Evolutionary conservation across 2,113 vertebrate species (phyloP).

Genomic region (Tautogolabrus adspersus): DNA sequence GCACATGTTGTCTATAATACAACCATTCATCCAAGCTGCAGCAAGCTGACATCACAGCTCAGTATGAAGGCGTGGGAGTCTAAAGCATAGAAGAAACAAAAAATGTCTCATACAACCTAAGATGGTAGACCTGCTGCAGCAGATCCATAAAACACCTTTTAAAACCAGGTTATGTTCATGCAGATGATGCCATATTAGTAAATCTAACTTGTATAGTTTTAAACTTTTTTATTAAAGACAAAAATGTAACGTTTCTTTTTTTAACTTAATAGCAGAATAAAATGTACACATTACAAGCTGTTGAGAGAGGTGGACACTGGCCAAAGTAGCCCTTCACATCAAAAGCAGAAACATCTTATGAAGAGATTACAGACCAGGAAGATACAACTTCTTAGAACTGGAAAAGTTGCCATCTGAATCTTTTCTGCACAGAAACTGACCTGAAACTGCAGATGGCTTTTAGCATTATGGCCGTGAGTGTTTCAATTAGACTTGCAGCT

Average conservation of each 20-base stretch:
- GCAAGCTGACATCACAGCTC: slow-evolving; percentile 25
- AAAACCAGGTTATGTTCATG: too few species aligned
- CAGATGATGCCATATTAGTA: too few species aligned
- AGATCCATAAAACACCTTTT: too few species aligned
- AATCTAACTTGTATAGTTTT: too few species aligned
- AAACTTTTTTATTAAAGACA: too few species aligned
- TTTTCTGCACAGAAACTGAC: slow-evolving; percentile 13
- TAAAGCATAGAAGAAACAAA: neutral
- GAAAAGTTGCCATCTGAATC: slow-evolving; percentile 22
- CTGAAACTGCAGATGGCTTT: slow-evolving; percentile 17
- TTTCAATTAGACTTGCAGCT: neutral
- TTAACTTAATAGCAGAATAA: neutral
- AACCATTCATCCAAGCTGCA: slow-evolving; percentile 23
- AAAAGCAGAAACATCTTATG: slow-evolving; percentile 12
- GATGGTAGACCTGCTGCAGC: neutral
- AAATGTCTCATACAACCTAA: slow-evolving; percentile 6
- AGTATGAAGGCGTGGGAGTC: slow-evolving; percentile 1
- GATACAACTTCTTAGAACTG: slow-evolving; percentile 38
- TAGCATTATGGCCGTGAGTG: neutral
- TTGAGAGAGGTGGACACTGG: neutral
- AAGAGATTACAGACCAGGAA: slow-evolving; percentile 53
- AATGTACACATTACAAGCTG: neutral
- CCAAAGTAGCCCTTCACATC: slow-evolving; percentile 34
- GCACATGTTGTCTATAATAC: slow-evolving; percentile 20
- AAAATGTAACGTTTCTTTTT: neutral